A percentile compares a stretch with the other conserved stretches of the same genome.
Evolutionary conservation across 2,113 vertebrate genomes (phyloP).

Genomic region (Pteruthius melanotis): DNA sequence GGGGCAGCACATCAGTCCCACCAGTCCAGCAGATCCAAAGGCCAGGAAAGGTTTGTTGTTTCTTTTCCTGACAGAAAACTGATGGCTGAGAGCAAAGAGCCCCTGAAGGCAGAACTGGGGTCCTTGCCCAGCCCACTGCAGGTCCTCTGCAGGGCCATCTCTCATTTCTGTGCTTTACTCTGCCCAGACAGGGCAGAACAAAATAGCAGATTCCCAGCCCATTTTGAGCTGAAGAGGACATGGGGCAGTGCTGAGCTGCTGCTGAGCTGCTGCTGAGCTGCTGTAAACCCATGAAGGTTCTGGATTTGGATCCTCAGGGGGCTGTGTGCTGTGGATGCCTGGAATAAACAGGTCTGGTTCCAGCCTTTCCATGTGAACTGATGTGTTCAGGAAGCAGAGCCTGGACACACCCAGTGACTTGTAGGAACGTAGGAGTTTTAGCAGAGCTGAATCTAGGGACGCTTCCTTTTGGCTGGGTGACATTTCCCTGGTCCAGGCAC

Average conservation of each 20-base stretch:
- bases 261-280: no score
- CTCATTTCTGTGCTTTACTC: background rate
- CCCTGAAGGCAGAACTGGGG: background rate
- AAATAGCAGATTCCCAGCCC: background rate
- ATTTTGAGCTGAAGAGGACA: background rate
- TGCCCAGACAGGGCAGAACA: background rate
- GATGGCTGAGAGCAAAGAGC: background rate
- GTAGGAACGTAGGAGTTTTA: rapidly evolving
- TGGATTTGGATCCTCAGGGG: background rate
- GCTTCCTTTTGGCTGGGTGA: background rate
- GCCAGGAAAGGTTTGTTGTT: no score
- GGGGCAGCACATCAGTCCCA: no score
- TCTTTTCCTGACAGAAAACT: no score
- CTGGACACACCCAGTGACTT: rapidly evolving
- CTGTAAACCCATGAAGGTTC: background rate
- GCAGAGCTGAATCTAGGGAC: background rate
- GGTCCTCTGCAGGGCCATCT: background rate
- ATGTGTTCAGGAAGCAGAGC: background rate
- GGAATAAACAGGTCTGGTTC: background rate
- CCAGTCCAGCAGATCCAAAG: no score
- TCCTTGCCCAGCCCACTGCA: background rate
- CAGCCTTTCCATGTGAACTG: background rate
- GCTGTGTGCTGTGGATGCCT: background rate
- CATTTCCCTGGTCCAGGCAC: background rate
- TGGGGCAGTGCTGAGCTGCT: no score